Evolutionary conservation across 2,113 vertebrate genomes (phyloP), one percentile per base, ranked within the genome.

Genomic region (Carollia perspicillata): DNA sequence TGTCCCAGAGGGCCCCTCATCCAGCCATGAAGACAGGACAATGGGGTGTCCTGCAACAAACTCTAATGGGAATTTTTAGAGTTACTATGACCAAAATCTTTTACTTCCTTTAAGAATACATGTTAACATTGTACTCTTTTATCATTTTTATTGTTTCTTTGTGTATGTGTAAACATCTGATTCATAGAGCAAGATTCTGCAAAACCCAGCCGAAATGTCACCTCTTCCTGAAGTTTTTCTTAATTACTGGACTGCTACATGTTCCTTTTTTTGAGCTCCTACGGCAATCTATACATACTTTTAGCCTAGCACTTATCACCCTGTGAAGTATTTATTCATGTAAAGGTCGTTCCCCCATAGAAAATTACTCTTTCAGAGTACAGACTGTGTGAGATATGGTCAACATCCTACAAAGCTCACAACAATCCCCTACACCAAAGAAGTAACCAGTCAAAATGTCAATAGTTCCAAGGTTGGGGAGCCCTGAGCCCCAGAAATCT

Each of bases 291-390:
- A n/a, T 75, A 23, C 65, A 37, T 60, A 90, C 33, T 68, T 89
- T 90, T 79, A n/a, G 74, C 10, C 23, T 79, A 23, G 18, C 33
- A 66, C n/a, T 89, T 89, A 94, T 77, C 80, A 60, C 74, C 26
- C 30, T 79, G 4, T 71, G 80, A 94, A 84, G 42, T 86, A 66
- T 85, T 92, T 93, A 83, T 85, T 92, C 49, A 74, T 80, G 40
- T 72, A 92, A 95, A 92, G 68, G 74, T 91, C 79, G 83, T 79
- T 74, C 60, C 42, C 68, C 86, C 71, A 63, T 95, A 92, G 78
- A 63, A 96, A 86, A 93, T 66, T 66, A 92, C 17, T 79, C 22
- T 35, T 85, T 89, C 28, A 11, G 23, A 81, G 40, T 40, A 69
- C 16, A 94, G 12, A 40, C 74, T 83, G 17, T 58, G 60, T 83